Conservation (phyloP, 2,113 vertebrate species). For the Puffinus mauretanicus region DNA sequence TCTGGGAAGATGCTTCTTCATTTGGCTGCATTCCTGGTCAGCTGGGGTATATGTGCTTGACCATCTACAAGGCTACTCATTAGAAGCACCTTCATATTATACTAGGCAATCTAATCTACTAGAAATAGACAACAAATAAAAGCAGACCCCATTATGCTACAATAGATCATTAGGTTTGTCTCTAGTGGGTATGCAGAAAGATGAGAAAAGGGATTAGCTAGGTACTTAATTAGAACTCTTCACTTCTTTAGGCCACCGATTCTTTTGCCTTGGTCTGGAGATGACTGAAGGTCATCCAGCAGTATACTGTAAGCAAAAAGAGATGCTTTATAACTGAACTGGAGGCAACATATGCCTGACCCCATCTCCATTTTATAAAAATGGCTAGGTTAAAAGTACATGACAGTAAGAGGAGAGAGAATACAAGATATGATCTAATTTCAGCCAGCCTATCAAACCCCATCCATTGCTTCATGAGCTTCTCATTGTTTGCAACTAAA, state of each 20-base stretch:
- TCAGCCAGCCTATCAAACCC: not conserved
- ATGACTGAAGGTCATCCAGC: not conserved
- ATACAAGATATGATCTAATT: not conserved
- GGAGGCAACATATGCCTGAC: not conserved
- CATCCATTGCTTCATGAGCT: not conserved
- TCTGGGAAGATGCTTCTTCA: not conserved
- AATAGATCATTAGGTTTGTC: not conserved
- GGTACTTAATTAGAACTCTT: not conserved
- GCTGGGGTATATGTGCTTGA: not conserved
- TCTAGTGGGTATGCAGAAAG: not conserved
- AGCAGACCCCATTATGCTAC: not conserved
- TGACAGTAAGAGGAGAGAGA: not conserved
- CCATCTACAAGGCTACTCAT: not conserved
- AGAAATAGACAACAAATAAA: not conserved
- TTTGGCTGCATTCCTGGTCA: not conserved
- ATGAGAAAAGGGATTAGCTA: not conserved
- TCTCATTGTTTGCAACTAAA: not conserved
- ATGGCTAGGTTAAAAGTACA: not conserved
- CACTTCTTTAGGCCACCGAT: not conserved
- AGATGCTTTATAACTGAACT: not conserved
- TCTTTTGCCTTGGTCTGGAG: not conserved
- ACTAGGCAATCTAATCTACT: not conserved
- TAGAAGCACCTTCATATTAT: not conserved
- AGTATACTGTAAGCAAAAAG: not conserved
- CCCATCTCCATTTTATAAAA: not conserved